Evolutionary conservation across 2,888 invertebrate genomes (phyloP).

Genomic region (Linnaemya vulpina): DNA sequence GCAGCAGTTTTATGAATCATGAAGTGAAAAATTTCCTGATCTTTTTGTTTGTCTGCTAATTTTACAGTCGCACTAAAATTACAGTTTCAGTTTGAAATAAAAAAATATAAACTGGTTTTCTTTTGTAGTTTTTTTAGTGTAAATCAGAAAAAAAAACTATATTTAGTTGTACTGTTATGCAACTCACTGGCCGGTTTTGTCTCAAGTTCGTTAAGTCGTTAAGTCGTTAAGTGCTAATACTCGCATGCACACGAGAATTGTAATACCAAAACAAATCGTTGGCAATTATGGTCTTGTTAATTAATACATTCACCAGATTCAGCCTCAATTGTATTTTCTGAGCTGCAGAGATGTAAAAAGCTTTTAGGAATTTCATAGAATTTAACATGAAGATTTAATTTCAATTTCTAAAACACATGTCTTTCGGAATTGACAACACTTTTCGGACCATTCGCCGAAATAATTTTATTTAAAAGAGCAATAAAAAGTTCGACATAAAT

Average conservation of each 20-base stretch:
- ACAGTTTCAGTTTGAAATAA: slow-evolving; percentile 5
- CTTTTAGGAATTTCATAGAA: no score
- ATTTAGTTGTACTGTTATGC: not conserved
- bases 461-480: no score
- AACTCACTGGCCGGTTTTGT: slow-evolving; percentile 5
- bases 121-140: not conserved
- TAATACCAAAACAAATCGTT: slow-evolving; percentile 16
- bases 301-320: slow-evolving; percentile 3
- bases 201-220: not conserved
- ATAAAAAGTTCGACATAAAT: no score
- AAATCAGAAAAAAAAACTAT: not conserved
- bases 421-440: no score
- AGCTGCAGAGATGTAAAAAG: slow-evolving; percentile 1
- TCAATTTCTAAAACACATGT: no score
- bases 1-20: slow-evolving; percentile 6
- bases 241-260: not conserved
- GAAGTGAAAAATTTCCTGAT: slow-evolving; percentile 12
- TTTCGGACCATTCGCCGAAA: no score
- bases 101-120: slow-evolving; percentile 2
- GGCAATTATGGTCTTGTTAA: slow-evolving; percentile 34
- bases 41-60: slow-evolving; percentile 23
- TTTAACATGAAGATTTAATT: no score
- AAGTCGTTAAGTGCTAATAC: not conserved
- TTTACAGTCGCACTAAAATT: not conserved
- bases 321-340: not conserved